Evolutionary conservation across 2,888 invertebrate species (phyloP).

Genomic region (Baronia brevicornis): DNA sequence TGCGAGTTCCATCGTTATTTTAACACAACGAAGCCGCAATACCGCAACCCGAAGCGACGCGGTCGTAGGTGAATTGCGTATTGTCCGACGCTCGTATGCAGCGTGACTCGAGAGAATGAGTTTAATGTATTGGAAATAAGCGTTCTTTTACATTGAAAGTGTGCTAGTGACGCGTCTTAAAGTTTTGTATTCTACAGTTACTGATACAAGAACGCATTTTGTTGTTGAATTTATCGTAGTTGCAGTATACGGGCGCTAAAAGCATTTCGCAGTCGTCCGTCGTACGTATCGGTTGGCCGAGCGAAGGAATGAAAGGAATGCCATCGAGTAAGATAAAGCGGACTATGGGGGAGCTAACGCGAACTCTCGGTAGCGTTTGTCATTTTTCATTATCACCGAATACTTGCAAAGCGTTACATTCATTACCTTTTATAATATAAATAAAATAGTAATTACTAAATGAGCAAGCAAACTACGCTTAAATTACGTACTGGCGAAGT

Average conservation of each 20-base stretch:
- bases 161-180: slow-evolving; percentile 23
- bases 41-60: slow-evolving; percentile 73
- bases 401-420: too few relatives aligned
- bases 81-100: slow-evolving; percentile 69
- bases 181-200: slow-evolving; percentile 26
- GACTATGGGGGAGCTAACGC: slow-evolving; percentile 43
- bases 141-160: slow-evolving; percentile 52
- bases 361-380: too few relatives aligned
- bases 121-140: slow-evolving; percentile 62
- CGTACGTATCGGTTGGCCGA: slow-evolving; percentile 68
- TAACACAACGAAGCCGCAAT: slow-evolving; percentile 74
- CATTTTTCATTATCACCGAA: too few relatives aligned
- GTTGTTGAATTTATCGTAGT: slow-evolving; percentile 27
- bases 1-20: slow-evolving; percentile 64
- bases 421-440: too few relatives aligned
- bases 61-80: slow-evolving; percentile 75
- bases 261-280: slow-evolving; percentile 72
- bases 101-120: slow-evolving; percentile 65
- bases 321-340: slow-evolving; percentile 70
- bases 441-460: too few relatives aligned
- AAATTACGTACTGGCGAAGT: too few relatives aligned
- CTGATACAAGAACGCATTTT: slow-evolving; percentile 19
- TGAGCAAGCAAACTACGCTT: too few relatives aligned
- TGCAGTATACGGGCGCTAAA: slow-evolving; percentile 60
- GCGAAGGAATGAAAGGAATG: slow-evolving; percentile 71